Evolutionary conservation across 2,888 invertebrate species (phyloP), one percentile per base, ranked within the genome.

Genomic region (Xanthia togata): DNA sequence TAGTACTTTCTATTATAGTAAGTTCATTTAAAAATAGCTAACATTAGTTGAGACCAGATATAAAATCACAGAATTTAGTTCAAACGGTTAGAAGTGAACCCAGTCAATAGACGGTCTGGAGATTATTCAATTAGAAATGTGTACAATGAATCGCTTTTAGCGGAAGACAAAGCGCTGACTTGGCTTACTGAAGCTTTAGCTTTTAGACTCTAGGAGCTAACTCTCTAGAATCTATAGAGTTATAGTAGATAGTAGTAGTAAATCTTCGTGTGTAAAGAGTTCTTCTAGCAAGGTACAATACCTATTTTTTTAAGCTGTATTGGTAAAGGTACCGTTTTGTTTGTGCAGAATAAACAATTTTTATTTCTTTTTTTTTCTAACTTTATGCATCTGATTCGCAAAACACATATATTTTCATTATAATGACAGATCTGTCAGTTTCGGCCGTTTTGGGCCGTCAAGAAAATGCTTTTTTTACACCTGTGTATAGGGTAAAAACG

Each of bases 71-170:
- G 59, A 64, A 82, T 77, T 82, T 47, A 70, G 59, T 47, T 64
- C 38, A 64, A 68, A 69, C 35, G 44, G 50, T 62, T 82, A 38
- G 55, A 59, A 59, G 38, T 38, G 79, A 72, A 79, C 20, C 44
- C n/a, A n/a, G n/a, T 79, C 63, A n/a, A n/a, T n/a, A 72, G 83
- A 64, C 59, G 23, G 62, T 78, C 57, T 31, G 23, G 41, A 69
- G 83, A 79, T 59, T 47, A 72, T 83, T 79, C 73, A 79, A 81
- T 81, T 81, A 81, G 67, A 59, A 55, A 47, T 77, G 82, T 77
- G 60, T 76, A 65, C 81, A 79, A 79, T 79, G 60, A 76, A 79
- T 31, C 76, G 65, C 82, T 79, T 77, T 79, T 64, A 79, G 70
- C 59, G 64, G 26, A 14, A 84, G 80, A 81, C 75, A 82, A 84